Evolutionary conservation across 2,797 vertebrate genomes (phyloP), one percentile per base, ranked within the genome.

Genomic region (Syndactyla subalaris): DNA sequence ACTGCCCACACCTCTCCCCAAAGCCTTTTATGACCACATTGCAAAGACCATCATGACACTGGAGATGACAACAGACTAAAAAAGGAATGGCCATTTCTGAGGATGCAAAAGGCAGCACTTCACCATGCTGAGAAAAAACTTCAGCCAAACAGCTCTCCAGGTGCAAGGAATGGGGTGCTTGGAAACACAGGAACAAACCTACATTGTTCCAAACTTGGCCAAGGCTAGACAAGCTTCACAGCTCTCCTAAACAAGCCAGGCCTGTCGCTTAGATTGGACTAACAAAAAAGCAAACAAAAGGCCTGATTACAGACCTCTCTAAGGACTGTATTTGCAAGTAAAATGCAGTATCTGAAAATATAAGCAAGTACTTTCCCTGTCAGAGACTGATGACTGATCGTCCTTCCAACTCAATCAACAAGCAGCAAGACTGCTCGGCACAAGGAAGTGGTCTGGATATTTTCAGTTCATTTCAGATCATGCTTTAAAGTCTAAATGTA

Each of bases 211-310:
- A 62, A 93, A 89, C 82, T 67, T 93, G 80, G 76, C 88, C 82
- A 92, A 79, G 88, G 79, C 88, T 59, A 94, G 89, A 92, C 94
- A 88, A 71, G 91, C 89, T 96, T 49, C 5, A 8, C 80, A 90
- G 88, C 79, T 91, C 66, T 81, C 74, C 89, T 59, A 51, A 91
- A 96, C 80, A 91, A 83, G 79, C 76, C 78, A 86, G 85, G 83
- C 80, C 74, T 92, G 92, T 73, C 10, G 14, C 48, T 89, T 81
- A 43, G 23, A 93, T 86, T 74, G 95, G 85, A 86, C 85, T 89
- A 96, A 93, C 70, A 93, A 89, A 80, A 94, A 93, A 89, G 94
- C 85, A 96, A 95, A 96, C 93, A 92, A 97, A 95, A 74, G 93
- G 79, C 79, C 77, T 97, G 95, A 96, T 94, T 94, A 95, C 80